A percentile compares a stretch with the other conserved stretches of the same genome.
Conservation (phyloP, 2,113 vertebrate species). For the Psephotus haematonotus region DNA sequence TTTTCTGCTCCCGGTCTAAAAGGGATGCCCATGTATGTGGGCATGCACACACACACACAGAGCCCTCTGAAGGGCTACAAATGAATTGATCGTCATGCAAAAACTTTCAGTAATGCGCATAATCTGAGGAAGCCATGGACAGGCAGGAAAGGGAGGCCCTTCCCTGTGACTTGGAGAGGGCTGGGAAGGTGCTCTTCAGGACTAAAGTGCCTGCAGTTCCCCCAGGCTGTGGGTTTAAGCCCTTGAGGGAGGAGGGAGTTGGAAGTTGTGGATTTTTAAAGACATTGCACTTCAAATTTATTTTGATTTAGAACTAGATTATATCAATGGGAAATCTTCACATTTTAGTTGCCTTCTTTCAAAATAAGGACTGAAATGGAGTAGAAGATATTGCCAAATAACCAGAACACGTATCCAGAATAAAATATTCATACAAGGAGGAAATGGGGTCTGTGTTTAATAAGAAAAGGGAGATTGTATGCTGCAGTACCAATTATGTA, state of each 20-base stretch:
- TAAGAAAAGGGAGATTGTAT: constrained; percentile 46
- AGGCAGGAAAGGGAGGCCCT: background rate
- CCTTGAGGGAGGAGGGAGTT: background rate
- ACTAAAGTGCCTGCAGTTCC: background rate
- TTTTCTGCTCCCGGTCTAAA: background rate
- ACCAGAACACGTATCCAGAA: constrained; percentile 50
- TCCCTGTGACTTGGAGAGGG: background rate
- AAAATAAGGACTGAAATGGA: constrained; percentile 20
- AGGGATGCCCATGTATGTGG: background rate
- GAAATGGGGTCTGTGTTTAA: constrained; percentile 61
- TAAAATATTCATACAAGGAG: constrained; percentile 75
- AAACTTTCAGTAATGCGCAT: background rate
- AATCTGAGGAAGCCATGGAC: background rate
- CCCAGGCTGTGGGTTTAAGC: background rate
- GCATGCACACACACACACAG: background rate
- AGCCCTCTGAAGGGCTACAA: background rate
- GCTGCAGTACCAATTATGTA: background rate
- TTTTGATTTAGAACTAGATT: background rate
- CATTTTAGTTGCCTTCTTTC: background rate
- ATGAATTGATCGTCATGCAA: background rate
- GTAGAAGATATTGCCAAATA: constrained; percentile 50
- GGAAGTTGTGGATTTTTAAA: background rate
- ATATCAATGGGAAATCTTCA: background rate
- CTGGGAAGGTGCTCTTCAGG: background rate
- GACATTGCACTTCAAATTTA: background rate